Evolutionary conservation across 2,888 invertebrate genomes (phyloP).

Genomic region (Heliconius charithonia): DNA sequence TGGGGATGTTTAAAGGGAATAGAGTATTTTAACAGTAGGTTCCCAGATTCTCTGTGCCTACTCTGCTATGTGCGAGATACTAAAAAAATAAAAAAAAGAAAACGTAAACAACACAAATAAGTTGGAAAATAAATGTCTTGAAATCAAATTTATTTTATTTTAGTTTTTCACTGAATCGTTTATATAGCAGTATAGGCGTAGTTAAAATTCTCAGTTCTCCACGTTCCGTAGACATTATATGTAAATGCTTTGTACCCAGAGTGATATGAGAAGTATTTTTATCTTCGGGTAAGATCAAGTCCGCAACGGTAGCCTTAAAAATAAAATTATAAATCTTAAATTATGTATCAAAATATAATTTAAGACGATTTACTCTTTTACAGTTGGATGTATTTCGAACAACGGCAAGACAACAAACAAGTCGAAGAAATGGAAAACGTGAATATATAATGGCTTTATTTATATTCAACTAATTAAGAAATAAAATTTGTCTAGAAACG

Average conservation of each 20-base stretch:
- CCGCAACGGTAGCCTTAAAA: background rate
- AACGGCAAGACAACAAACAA: conserved; percentile 78
- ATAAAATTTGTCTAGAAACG: conserved; percentile 36
- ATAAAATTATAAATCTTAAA: background rate
- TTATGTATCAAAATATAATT: background rate
- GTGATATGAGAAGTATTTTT: background rate
- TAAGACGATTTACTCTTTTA: conserved; percentile 48
- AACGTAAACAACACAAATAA: too few species aligned
- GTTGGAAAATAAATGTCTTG: too few species aligned
- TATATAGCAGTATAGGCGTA: too few species aligned
- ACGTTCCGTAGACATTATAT: background rate
- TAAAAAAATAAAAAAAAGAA: too few species aligned
- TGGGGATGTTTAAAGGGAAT: too few species aligned
- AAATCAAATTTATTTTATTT: too few species aligned
- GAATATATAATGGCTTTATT: conserved; percentile 52
- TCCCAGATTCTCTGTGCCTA: too few species aligned
- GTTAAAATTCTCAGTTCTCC: background rate
- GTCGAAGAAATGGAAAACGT: conserved; percentile 59
- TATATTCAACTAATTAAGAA: conserved; percentile 45
- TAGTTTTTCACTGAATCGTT: too few species aligned
- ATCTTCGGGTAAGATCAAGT: background rate
- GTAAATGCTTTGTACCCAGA: background rate
- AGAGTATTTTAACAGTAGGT: too few species aligned
- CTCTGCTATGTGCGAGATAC: too few species aligned
- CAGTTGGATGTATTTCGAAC: conserved; percentile 89